phyloP scores from a whole-genome alignment of 35 echinoderm and acorn worm species.

The Acanthaster planci region DNA sequence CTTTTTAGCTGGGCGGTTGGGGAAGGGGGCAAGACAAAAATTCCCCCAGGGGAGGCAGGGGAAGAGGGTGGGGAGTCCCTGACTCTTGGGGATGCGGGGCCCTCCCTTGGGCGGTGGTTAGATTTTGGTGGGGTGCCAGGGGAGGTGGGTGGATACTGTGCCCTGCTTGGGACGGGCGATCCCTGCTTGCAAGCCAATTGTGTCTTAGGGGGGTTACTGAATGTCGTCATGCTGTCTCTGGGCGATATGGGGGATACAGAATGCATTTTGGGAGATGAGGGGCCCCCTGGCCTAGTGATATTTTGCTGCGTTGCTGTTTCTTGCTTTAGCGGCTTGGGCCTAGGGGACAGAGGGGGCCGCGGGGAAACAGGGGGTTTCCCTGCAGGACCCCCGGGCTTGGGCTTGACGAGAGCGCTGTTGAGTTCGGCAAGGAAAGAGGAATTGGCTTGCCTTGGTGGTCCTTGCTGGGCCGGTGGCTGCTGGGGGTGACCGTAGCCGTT shows the following conservation, averaged over 20 bases:
- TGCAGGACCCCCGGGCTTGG: not conserved
- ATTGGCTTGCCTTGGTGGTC: conserved; percentile 26
- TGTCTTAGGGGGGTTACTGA: not conserved
- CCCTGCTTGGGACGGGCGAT: not conserved
- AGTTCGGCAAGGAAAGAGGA: conserved; percentile 30
- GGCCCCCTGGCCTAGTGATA: not conserved
- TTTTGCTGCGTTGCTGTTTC: not conserved
- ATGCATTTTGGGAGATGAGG: not conserved
- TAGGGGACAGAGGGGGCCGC: not conserved
- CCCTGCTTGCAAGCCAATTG: conserved; percentile 18
- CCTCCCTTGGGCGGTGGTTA: not conserved
- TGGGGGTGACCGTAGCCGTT: not conserved
- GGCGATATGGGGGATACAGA: conserved; percentile 7
- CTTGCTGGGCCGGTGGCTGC: not conserved
- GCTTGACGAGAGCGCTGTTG: conserved; percentile 20
- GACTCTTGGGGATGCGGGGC: conserved; percentile 22
- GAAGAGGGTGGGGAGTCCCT: conserved; percentile 5
- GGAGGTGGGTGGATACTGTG: not conserved
- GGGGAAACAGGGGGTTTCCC: conserved; percentile 21
- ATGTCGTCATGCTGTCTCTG: conserved; percentile 10
- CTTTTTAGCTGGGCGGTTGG: conserved; percentile 23
- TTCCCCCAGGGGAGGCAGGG: conserved; percentile 19
- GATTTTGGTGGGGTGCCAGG: not conserved
- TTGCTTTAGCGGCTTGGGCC: conserved; percentile 11
- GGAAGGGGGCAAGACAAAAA: conserved; percentile 8